Evolutionary conservation across 1,140 invertebrate species (phyloP).

Genomic region (Psix sp.): DNA sequence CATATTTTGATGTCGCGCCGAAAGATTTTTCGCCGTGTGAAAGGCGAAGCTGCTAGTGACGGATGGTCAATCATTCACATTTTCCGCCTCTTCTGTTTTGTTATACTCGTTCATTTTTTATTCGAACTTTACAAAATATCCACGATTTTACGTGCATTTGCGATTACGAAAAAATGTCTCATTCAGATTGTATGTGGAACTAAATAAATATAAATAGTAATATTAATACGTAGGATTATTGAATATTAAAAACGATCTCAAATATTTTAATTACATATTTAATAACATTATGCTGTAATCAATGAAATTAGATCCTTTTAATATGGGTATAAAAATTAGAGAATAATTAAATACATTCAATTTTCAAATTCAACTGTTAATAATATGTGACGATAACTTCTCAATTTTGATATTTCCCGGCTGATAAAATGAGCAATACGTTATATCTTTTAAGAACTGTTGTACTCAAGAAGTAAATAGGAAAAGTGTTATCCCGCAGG

Average conservation of each 20-base stretch:
- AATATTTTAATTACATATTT: no score
- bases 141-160: conserved; percentile 10
- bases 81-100: conserved; percentile 22
- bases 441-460: conserved; percentile 20
- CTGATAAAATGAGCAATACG: conserved; percentile 35
- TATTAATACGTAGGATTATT: no score
- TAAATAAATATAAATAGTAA: no score
- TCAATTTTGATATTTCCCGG: conserved; percentile 6
- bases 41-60: conserved; percentile 26
- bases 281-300: no score
- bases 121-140: conserved; percentile 27
- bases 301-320: no score
- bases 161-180: background rate
- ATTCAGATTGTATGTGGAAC: no score
- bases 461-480: conserved; percentile 37
- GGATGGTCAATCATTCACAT: conserved; percentile 49
- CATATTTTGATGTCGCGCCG: conserved; percentile 46
- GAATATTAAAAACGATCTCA: no score
- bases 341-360: background rate
- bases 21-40: conserved; percentile 42
- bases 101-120: conserved; percentile 10
- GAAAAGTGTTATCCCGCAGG: conserved; percentile 26
- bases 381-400: background rate
- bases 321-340: no score
- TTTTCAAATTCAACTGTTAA: background rate